Conservation (phyloP, 1,140 invertebrate species). For the Xylocopa sonorina region DNA sequence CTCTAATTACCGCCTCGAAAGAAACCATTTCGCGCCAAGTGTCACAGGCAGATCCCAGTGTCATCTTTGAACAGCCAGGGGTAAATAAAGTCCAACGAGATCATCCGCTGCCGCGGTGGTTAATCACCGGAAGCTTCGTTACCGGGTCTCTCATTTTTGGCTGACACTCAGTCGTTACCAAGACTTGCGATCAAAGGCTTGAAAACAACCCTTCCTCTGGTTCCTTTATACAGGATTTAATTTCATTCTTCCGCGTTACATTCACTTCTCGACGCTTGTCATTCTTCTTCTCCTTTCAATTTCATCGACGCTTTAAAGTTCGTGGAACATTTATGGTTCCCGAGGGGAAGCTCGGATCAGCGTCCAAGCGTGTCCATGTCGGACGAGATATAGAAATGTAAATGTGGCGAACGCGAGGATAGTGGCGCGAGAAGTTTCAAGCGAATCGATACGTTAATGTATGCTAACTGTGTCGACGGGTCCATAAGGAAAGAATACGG, state of each 20-base stretch:
- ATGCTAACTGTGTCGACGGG: conserved; percentile 43
- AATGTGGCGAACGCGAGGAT: not conserved
- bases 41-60: conserved; percentile 18
- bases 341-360: no score
- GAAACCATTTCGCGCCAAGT: conserved; percentile 25
- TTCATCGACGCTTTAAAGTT: no score
- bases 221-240: no score
- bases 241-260: not conserved
- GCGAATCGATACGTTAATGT: conserved; percentile 51
- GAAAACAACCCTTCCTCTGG: not conserved
- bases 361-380: no score
- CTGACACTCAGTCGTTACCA: conserved; percentile 29
- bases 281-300: no score
- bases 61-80: not conserved
- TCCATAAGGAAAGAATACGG: conserved; percentile 45
- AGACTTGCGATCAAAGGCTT: conserved; percentile 14
- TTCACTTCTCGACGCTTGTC: no score
- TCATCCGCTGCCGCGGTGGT: conserved; percentile 37
- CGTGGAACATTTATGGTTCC: no score
- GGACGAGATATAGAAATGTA: no score
- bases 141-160: conserved; percentile 20
- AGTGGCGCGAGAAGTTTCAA: conserved; percentile 31
- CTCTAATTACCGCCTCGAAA: conserved; percentile 54
- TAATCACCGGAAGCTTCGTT: conserved; percentile 44
- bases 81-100: conserved; percentile 56